Base-by-base conservation (phyloP, 2,113 vertebrate genomes). In the Talpa occidentalis region DNA sequence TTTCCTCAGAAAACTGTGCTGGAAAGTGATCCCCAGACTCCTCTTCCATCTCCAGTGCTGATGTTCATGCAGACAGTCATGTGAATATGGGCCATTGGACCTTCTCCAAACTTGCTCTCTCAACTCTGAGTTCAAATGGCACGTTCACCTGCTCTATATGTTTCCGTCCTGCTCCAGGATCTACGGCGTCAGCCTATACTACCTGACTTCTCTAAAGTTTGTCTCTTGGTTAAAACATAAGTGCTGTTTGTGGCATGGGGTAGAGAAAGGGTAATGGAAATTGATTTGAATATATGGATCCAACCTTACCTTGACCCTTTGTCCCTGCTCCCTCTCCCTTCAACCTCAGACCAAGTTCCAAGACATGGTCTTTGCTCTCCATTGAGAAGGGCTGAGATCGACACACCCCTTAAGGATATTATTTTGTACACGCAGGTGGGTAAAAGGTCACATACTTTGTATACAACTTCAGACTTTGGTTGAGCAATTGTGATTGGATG, bases 331-430 rank as follows among this genome's bases (percentile, higher is more conserved):
- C n/a, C 67, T n/a, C 47, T n/a, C 8, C 42, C 60, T 52, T 62
- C 32, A 91, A 85, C 59, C 62, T 78, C 81, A 70, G 90, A 17
- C 49, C 60, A 86, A 84, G 93, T 95, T 97, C 90, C 81, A 95
- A 85, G 88, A 80, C 74, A 88, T 79, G 92, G 95, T 97, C 92
- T 97, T 96, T 92, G 94, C 54, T 94, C 95, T 96, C 72, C 82
- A 0, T 54, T 91, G 78, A 95, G 70, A 94, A 96, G 47, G 35
- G 49, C 37, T 90, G 3, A 93, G 72, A 94, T 30, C 3, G 88
- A 59, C 95, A 95, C 76, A 90, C 88, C 84, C 80, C 44, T 60
- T 79, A 67, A 56, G 35, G 37, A 96, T 96, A 60, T 42, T 67
- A 92, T 90, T 95, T 83, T 88, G 92, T 80, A 83, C 40, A 67